Conservation (phyloP, 92 coral and sea anemone genomes). For the Siderastrea siderea region DNA sequence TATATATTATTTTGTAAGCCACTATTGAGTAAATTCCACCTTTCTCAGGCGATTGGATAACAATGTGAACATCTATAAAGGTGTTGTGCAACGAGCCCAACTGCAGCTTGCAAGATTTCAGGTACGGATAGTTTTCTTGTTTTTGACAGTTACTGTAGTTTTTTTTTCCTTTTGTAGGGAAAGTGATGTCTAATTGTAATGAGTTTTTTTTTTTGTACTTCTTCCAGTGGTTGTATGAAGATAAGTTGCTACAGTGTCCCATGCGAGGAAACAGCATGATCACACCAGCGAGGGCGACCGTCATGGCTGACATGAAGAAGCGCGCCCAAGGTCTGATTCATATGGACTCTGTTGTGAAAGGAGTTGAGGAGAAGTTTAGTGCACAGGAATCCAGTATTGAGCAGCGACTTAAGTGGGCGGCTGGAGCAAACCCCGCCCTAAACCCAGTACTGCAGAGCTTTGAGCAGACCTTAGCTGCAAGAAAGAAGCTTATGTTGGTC, state of each 20-base stretch:
- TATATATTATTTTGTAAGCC: background rate
- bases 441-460: slow-evolving; percentile 96
- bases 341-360: slow-evolving; percentile 87
- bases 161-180: background rate
- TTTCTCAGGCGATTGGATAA: slow-evolving; percentile 92
- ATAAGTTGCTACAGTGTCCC: slow-evolving; percentile 85
- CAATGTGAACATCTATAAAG: slow-evolving; percentile 90
- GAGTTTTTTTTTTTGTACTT: background rate
- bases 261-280: slow-evolving; percentile 96
- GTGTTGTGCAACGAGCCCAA: slow-evolving; percentile 97
- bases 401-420: slow-evolving; percentile 99
- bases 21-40: background rate
- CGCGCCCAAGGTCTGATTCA: slow-evolving; percentile 93
- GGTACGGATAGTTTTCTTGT: slow-evolving; percentile 46
- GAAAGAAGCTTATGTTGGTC: slow-evolving; percentile 90
- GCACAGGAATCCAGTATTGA: slow-evolving; percentile 97
- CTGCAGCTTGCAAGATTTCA: slow-evolving; percentile 96
- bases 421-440: slow-evolving; percentile 98
- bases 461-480: slow-evolving; percentile 90
- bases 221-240: slow-evolving; percentile 93
- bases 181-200: background rate
- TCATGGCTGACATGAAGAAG: slow-evolving; percentile 97
- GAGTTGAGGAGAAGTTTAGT: slow-evolving; percentile 88
- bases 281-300: slow-evolving; percentile 93
- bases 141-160: background rate